Percentiles rank a stretch among this genome's conserved stretches.
These are phyloP conservation scores for Peromyscus aztecus DNA, from an alignment of 2,797 vertebrate species.

Conservation along the genomic window DNA sequence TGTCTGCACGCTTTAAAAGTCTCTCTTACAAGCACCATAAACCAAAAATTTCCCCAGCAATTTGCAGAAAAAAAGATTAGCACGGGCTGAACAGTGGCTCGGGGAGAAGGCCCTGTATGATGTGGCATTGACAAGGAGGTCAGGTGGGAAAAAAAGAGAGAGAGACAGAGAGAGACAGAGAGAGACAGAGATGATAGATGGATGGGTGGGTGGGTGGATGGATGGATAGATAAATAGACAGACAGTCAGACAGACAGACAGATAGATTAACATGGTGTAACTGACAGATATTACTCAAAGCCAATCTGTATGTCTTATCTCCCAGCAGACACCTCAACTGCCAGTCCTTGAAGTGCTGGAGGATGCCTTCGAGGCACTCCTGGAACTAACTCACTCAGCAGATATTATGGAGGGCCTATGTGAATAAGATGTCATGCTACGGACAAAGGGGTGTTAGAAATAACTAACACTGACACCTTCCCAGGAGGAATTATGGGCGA, in stretches of 20 bases:
- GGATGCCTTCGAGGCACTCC: neutral
- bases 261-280: neutral
- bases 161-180: too few species aligned
- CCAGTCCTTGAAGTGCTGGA: neutral
- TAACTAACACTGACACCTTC: neutral
- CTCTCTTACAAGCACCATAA: neutral
- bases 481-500: neutral
- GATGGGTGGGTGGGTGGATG: too few species aligned
- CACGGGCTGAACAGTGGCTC: too few species aligned
- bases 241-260: too few species aligned
- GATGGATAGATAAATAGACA: too few species aligned
- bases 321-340: neutral
- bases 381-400: neutral
- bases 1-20: constrained; percentile 12
- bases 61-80: neutral
- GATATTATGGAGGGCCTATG: neutral
- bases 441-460: neutral
- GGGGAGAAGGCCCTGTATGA: too few species aligned
- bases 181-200: too few species aligned
- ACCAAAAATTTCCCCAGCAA: neutral
- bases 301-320: neutral
- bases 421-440: neutral
- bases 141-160: too few species aligned
- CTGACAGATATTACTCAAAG: neutral
- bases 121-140: too few species aligned